Conservation (phyloP, 2,888 invertebrate genomes). For the Agonopterix heracliana region DNA sequence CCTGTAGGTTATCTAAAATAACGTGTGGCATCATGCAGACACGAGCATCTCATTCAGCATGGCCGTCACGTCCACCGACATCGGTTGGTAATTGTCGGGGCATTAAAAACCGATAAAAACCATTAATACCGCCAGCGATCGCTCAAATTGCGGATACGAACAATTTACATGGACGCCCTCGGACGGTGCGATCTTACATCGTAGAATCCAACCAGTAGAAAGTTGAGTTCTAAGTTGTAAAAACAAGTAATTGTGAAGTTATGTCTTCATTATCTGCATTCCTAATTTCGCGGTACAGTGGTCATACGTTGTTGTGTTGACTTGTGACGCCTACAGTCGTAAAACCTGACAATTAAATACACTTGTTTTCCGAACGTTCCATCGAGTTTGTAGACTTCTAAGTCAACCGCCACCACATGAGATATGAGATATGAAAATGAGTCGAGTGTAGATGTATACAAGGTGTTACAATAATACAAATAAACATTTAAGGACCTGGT, state of each 20-base stretch:
- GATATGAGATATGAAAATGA: conserved; percentile 39
- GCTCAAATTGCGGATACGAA: conserved; percentile 45
- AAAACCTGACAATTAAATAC: conserved; percentile 11
- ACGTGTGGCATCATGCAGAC: not conserved
- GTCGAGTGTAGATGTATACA: conserved; percentile 16
- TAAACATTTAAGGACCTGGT: too few relatives aligned
- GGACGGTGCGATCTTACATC: not conserved
- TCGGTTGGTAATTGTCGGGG: conserved; percentile 38
- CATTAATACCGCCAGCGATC: conserved; percentile 41
- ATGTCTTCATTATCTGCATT: conserved; percentile 10
- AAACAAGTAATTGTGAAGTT: too few relatives aligned
- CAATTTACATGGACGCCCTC: conserved; percentile 34
- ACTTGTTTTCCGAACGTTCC: not conserved
- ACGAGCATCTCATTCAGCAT: conserved; percentile 10
- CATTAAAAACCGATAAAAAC: conserved; percentile 52
- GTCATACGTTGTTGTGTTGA: not conserved
- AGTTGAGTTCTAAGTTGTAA: not conserved
- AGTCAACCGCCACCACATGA: not conserved
- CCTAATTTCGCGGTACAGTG: conserved; percentile 24
- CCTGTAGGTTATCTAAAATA: not conserved
- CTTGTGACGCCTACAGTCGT: too few relatives aligned
- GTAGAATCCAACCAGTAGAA: conserved; percentile 1
- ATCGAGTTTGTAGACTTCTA: not conserved
- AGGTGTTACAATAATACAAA: too few relatives aligned
- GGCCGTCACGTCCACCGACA: conserved; percentile 27